These are phyloP conservation scores for Tichodroma muraria DNA, from an alignment of 2,113 vertebrate genomes.

Conservation along the genomic window DNA sequence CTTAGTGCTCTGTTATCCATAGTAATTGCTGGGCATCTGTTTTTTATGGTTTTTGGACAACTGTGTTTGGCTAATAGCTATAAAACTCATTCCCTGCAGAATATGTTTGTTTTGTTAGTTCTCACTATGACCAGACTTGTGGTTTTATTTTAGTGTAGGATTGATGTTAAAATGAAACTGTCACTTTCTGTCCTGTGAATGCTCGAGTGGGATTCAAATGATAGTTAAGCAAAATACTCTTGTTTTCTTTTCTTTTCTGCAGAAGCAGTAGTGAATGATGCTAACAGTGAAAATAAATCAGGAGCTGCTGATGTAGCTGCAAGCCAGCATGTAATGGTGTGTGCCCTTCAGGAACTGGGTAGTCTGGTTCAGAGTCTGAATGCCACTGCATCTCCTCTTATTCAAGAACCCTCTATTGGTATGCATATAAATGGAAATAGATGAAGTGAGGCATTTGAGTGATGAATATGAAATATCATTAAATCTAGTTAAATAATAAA, in stretches of 20 bases:
- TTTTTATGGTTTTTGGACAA: neutral
- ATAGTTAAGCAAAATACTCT: neutral
- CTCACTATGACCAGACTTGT: neutral
- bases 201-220: neutral
- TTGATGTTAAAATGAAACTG: neutral
- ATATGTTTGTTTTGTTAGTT: neutral
- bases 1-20: neutral
- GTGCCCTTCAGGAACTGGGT: conserved; percentile 93
- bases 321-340: conserved; percentile 98
- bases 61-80: neutral
- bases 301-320: conserved; percentile 93
- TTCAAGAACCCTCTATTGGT: conserved; percentile 96
- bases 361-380: conserved; percentile 95
- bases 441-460: neutral
- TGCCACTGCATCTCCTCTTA: conserved; percentile 92
- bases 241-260: conserved; percentile 29
- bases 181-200: neutral
- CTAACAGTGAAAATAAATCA: conserved; percentile 89
- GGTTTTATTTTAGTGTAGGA: neutral
- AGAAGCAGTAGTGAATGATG: conserved; percentile 95
- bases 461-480: neutral
- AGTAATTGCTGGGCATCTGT: neutral
- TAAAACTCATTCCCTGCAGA: neutral
- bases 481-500: neutral
- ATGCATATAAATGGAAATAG: neutral